Percentiles rank a stretch among this genome's conserved stretches.
Evolutionary conservation across 2,888 invertebrate species (phyloP).

Genomic region (Diaphora mendica): DNA sequence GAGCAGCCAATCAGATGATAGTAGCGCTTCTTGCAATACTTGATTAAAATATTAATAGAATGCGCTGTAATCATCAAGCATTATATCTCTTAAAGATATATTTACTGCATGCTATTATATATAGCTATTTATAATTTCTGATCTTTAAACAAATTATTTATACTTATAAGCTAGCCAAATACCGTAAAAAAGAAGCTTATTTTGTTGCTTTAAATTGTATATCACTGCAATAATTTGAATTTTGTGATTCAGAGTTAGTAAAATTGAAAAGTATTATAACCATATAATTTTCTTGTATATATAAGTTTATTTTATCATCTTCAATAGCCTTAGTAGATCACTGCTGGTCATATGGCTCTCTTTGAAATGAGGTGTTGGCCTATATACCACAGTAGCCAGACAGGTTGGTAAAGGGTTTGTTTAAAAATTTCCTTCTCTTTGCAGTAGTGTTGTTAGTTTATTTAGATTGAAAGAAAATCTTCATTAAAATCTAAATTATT

Average conservation of each 20-base stretch:
- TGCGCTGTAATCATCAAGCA: constrained; percentile 38
- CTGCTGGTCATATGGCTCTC: too few species aligned
- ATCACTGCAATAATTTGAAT: neutral
- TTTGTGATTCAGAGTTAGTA: too few species aligned
- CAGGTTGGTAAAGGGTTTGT: too few species aligned
- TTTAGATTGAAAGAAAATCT: neutral
- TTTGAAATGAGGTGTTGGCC: too few species aligned
- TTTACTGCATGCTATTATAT: neutral
- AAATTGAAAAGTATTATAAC: too few species aligned
- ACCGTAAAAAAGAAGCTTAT: neutral
- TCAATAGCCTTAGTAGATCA: too few species aligned
- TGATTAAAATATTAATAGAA: constrained; percentile 49
- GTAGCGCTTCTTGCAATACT: constrained; percentile 29
- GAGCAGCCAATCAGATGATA: constrained; percentile 56
- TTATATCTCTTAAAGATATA: neutral
- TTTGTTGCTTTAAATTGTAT: neutral
- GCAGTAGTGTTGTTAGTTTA: too few species aligned
- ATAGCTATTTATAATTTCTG: neutral
- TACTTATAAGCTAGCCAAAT: neutral
- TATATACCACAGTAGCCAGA: too few species aligned
- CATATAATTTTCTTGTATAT: neutral
- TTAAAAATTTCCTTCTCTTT: too few species aligned
- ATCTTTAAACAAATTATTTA: neutral
- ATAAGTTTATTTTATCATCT: too few species aligned
- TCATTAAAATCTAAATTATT: too few species aligned